Conservation (phyloP, 2,113 vertebrate species). For the Aspidoscelis tigris region DNA sequence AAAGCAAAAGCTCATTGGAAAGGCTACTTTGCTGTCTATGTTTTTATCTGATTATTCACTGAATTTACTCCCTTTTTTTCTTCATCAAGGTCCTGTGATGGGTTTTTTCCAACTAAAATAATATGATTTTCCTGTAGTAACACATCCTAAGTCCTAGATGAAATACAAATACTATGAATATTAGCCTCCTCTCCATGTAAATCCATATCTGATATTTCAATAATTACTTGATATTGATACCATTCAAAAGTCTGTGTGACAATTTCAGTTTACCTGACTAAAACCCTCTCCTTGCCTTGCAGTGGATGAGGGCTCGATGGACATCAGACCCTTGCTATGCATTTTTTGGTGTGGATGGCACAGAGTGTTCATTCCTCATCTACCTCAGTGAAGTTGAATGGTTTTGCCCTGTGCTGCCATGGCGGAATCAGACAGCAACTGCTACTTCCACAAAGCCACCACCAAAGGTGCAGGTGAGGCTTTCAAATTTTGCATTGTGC, state of each 20-base stretch:
- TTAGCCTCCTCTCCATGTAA: not conserved
- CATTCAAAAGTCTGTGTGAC: not conserved
- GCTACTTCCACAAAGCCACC: constrained; percentile 68
- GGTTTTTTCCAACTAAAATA: not conserved
- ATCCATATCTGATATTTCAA: not conserved
- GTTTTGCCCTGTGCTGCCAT: constrained; percentile 93
- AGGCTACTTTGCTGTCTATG: not conserved
- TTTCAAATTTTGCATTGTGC: not conserved
- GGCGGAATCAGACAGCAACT: constrained; percentile 84
- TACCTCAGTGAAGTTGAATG: constrained; percentile 98
- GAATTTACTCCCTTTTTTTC: not conserved
- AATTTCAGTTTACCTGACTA: not conserved
- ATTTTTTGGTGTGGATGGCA: constrained; percentile 95
- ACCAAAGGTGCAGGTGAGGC: constrained; percentile 82
- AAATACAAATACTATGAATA: not conserved
- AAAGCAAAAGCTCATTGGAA: not conserved
- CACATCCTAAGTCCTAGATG: not conserved
- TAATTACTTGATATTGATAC: not conserved
- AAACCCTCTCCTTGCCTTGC: not conserved
- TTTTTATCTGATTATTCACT: not conserved
- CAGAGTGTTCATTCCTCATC: constrained; percentile 95
- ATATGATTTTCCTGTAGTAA: not conserved
- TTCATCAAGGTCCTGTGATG: too few species aligned
- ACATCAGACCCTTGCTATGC: constrained; percentile 97
- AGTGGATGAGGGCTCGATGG: constrained; percentile 99